Evolutionary conservation across 2,888 invertebrate species (phyloP).

Genomic region (Halocaridina rubra): DNA sequence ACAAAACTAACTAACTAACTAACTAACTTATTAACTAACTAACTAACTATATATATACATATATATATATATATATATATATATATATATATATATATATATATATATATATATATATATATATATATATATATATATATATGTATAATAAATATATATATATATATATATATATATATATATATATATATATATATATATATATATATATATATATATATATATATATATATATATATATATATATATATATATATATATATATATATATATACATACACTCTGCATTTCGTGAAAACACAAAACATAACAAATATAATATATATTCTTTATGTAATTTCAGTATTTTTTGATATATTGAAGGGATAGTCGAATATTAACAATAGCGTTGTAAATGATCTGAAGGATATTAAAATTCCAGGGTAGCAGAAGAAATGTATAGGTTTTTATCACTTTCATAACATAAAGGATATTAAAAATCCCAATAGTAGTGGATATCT

Average conservation of each 20-base stretch:
- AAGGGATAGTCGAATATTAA: no score
- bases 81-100: neutral
- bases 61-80: neutral
- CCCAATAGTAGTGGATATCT: no score
- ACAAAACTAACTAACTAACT: neutral
- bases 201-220: neutral
- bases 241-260: conserved; percentile 27
- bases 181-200: neutral
- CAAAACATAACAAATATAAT: neutral
- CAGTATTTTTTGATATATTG: no score
- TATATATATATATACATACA: conserved; percentile 15
- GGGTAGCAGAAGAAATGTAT: no score
- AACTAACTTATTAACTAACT: no score
- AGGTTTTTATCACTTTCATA: no score
- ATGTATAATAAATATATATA: neutral
- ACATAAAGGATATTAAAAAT: no score
- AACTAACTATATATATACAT: neutral
- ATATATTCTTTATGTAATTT: no score
- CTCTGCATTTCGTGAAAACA: neutral
- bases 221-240: neutral
- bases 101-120: neutral
- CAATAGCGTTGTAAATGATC: no score
- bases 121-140: conserved; percentile 11
- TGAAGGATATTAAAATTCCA: no score
- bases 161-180: neutral